These are phyloP conservation scores for Micromys minutus DNA, from an alignment of 2,113 vertebrate genomes.

Conservation along the genomic window DNA sequence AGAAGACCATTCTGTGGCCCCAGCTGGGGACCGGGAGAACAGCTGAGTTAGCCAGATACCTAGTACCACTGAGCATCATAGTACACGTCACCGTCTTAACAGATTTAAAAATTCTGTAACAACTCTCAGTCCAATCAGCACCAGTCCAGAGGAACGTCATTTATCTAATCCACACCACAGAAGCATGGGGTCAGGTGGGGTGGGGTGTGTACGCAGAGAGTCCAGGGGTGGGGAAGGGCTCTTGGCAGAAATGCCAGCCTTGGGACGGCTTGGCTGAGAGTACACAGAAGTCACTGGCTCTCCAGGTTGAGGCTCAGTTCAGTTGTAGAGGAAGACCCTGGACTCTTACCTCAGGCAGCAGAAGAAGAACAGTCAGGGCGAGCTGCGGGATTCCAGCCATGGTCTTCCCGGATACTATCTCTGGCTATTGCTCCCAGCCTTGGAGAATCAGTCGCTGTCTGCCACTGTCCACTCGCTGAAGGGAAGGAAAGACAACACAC, in stretches of 20 bases:
- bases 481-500: constrained; percentile 1
- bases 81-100: not conserved
- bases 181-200: not conserved
- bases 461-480: not conserved
- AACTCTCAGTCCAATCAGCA: not conserved
- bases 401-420: not conserved
- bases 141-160: not conserved
- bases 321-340: not conserved
- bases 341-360: constrained; percentile 77
- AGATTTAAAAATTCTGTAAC: not conserved
- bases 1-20: not conserved
- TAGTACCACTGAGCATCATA: not conserved
- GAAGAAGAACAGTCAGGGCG: constrained; percentile 52
- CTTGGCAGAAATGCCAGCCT: not conserved
- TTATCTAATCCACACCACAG: not conserved
- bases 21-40: too few species aligned
- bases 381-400: not conserved
- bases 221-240: not conserved
- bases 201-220: too few species aligned
- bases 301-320: not conserved
- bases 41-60: not conserved
- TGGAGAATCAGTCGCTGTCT: not conserved
- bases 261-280: not conserved
- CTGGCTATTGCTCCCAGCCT: not conserved
- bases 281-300: not conserved